Evolutionary conservation across 2,113 vertebrate species (phyloP).

Genomic region (Oenanthe oenanthe): DNA sequence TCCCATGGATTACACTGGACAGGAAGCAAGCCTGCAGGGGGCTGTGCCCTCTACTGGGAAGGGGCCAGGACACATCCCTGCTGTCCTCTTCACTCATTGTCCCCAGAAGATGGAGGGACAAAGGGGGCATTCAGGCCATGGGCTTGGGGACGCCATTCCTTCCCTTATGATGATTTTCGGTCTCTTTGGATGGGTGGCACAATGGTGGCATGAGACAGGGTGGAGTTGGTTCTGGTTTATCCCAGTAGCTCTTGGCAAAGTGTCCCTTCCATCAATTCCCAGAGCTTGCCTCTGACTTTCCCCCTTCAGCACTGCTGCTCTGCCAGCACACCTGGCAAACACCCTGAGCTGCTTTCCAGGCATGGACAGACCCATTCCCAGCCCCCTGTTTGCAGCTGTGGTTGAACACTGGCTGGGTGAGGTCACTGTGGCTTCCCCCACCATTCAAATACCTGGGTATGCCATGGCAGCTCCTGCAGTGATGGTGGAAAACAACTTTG

Average conservation of each 20-base stretch:
- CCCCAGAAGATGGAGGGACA: neutral
- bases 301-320: neutral
- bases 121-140: fast-evolving
- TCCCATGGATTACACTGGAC: neutral
- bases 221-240: neutral
- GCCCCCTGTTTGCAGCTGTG: neutral
- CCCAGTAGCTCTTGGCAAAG: neutral
- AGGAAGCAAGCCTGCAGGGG: neutral
- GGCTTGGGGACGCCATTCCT: neutral
- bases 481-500: neutral
- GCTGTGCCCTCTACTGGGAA: neutral
- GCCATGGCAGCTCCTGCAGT: neutral
- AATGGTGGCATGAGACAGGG: no score
- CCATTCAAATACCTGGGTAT: neutral
- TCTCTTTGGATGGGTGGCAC: neutral
- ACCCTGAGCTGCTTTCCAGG: neutral
- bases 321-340: neutral
- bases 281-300: neutral
- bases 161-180: neutral
- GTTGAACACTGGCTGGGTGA: fast-evolving
- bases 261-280: neutral
- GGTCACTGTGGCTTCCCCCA: neutral
- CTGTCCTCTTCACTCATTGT: neutral
- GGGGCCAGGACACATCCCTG: fast-evolving
- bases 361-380: neutral